Percentiles rank a stretch among this genome's conserved stretches.
Evolutionary conservation across 2,113 vertebrate genomes (phyloP).

Genomic region (Arenaria interpres): DNA sequence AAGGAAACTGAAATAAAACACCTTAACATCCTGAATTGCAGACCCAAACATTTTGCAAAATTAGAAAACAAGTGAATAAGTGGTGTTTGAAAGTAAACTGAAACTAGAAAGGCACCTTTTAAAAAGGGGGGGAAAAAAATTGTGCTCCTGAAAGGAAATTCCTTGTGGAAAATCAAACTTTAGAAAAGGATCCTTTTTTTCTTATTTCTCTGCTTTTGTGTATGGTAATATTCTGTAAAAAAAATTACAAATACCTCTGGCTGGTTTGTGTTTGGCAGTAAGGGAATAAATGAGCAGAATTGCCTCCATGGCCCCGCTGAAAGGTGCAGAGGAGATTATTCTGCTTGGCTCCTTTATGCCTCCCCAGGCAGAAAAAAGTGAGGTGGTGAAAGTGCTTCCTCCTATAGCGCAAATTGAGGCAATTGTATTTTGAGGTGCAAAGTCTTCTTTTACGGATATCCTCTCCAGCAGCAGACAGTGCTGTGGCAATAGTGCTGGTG

Average conservation of each 20-base stretch:
- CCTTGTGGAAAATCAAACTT: not conserved
- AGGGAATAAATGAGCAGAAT: not conserved
- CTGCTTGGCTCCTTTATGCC: not conserved
- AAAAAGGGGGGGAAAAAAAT: not conserved
- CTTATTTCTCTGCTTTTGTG: not conserved
- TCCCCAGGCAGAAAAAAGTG: not conserved
- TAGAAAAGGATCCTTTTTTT: not conserved
- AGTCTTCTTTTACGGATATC: accelerated
- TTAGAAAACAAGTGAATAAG: not conserved
- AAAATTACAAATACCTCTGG: not conserved
- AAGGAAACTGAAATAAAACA: not conserved
- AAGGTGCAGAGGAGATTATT: not conserved
- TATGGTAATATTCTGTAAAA: not conserved
- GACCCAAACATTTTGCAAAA: not conserved
- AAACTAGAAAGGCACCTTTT: not conserved
- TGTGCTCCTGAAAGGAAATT: not conserved
- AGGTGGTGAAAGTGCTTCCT: not conserved
- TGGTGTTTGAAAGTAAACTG: not conserved
- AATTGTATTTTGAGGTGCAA: not conserved
- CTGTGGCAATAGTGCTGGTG: not conserved
- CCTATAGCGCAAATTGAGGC: not conserved
- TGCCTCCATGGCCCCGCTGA: not conserved
- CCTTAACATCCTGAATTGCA: not conserved
- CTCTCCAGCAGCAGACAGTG: not conserved
- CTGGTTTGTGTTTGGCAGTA: not conserved